phyloP scores from a whole-genome alignment of 2,113 vertebrate species.

The Variabilichromis moorii region DNA sequence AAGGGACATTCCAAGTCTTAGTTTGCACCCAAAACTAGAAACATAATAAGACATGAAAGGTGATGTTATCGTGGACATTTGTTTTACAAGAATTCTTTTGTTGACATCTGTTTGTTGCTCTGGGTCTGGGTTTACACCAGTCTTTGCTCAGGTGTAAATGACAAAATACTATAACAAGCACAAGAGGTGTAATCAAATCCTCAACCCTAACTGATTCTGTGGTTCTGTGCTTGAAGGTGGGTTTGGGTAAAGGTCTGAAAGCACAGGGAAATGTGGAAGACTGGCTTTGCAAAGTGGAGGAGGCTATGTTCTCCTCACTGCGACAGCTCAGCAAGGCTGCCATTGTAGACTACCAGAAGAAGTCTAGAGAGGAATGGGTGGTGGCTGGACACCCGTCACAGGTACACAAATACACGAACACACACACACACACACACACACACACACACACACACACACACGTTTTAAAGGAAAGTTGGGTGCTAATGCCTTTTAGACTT shows the following conservation, averaged over 20 bases:
- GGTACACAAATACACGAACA: slow-evolving; percentile 40
- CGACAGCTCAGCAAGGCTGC: slow-evolving; percentile 74
- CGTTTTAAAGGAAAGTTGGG: neutral
- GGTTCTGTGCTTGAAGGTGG: slow-evolving; percentile 58
- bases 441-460: neutral
- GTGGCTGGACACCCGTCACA: slow-evolving; percentile 77
- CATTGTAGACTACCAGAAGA: slow-evolving; percentile 76
- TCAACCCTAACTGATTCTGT: neutral
- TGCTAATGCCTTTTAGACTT: neutral
- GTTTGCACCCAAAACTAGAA: neutral
- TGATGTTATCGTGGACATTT: rapidly evolving
- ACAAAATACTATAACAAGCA: rapidly evolving
- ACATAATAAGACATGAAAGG: neutral
- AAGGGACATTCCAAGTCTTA: rapidly evolving
- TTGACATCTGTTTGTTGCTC: neutral
- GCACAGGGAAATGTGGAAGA: slow-evolving; percentile 81
- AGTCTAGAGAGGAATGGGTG: slow-evolving; percentile 71
- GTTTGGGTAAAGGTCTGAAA: slow-evolving; percentile 77
- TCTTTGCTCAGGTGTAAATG: neutral
- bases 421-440: neutral
- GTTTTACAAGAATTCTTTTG: neutral
- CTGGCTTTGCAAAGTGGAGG: slow-evolving; percentile 83
- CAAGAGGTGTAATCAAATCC: neutral
- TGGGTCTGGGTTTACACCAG: neutral
- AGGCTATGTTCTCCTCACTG: slow-evolving; percentile 77